Evolutionary conservation across 2,113 vertebrate species (phyloP), one percentile per base, ranked within the genome.

Genomic region (Alexandromys fortis): DNA sequence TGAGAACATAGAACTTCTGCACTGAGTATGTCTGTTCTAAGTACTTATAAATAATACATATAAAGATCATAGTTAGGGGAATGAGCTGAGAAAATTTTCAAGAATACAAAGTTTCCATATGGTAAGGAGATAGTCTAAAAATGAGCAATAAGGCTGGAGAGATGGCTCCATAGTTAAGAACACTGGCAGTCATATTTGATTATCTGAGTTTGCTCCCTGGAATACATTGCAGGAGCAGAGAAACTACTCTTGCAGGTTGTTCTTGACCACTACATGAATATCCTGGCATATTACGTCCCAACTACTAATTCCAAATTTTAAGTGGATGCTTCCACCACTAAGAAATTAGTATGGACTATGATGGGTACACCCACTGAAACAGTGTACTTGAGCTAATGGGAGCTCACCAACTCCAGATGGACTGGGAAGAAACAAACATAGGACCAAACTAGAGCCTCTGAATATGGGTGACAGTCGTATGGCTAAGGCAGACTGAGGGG

Each of bases 401-500:
- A 58, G 58, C 58, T 58, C 19, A 58, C 58, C 58, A 58, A 58
- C 58, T 7, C 58, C 19, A 58, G 19, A 58, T 58, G 19, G 58
- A 58, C 58, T 58, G 19, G 58, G 58, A 58, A 58, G 5, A 58
- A 58, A 21, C 58, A 21, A 58, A 21, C 19, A 1, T 58, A 58
- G 0, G 58, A 1, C 58, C 6, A 58, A 21, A 21, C 19, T 21
- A 21, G 19, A 5, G 0, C 0, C 58, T 58, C 58, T 58, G 58
- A 21, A 58, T 58, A 21, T 58, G 58, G 6, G 19, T 58, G 58
- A 21, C 58, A 58, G 58, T 58, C 21, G 58, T 58, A 7, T 7
- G 58, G 58, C 58, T 21, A 0, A 3, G 58, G 58, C 58, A 58
- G 58, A 58, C 58, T 58, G 19, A 58, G 58, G 58, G 58, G 58